Base-by-base conservation (phyloP, 1,140 invertebrate species). In the Ceratosolen solmsi region DNA sequence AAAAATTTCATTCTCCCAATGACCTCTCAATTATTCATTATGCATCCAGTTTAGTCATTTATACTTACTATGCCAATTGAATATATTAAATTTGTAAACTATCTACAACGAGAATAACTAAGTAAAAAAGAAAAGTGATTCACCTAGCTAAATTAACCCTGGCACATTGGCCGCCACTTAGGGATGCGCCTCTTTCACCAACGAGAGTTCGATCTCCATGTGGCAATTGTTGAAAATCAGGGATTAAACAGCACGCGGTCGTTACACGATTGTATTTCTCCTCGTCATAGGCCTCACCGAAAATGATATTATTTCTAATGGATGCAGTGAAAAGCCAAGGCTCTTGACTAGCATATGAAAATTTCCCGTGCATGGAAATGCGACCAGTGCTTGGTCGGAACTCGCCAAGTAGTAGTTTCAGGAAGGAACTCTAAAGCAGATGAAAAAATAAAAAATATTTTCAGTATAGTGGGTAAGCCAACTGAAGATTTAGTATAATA, bases 141-240 rank as follows among this genome's bases (percentile, higher is more conserved):
- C 30, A 82, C 80, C 80, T 71, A 1, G 97, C 97, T 54, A 98
- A 91, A 86, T 96, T 97, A 1, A 99, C 95, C 84, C 97, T 93
- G 0, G 97, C 97, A 84, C 95, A 95, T 90, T 99, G 98, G 46
- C 98, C 97, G 76, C 97, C 98, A 89, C 96, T 97, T 4, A 97
- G 91, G 78, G 93, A 94, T 20, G 97, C 94, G 46, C 98, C 98
- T 83, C 96, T 92, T 81, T 96, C 94, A 1, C 98, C 97, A 13
- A 99, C 96, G 65, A 97, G 92, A 0, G 97, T 99, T 86, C 94
- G 94, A 88, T 99, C 98, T 13, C 95, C 95, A 84, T 95, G 93
- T 25, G 94, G 94, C 72, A 96, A 92, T 41, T 95, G 90, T 38
- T 94, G 93, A 86, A 98, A 95, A 89, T 99, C 98, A n/a, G 93